A percentile compares a stretch with the other conserved stretches of the same genome.
These are phyloP conservation scores for Melangyna quadrimaculata DNA, from an alignment of 2,888 invertebrate genomes.

Conservation along the genomic window DNA sequence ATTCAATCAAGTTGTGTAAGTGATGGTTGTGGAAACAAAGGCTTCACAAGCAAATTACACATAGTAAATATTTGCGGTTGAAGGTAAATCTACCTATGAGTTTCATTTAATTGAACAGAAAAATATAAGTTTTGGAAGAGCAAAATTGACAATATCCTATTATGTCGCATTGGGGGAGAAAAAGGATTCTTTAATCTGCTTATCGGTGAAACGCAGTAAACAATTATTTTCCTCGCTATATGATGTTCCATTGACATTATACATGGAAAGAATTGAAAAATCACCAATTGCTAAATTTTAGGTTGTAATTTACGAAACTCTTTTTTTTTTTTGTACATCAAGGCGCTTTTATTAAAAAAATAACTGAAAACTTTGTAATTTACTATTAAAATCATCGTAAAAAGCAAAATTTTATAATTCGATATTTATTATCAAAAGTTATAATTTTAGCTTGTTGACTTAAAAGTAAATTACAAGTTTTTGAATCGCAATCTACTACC, in stretches of 20 bases:
- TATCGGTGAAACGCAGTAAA: constrained; percentile 7
- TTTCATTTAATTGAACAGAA: not conserved
- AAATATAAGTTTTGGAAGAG: not conserved
- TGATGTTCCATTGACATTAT: not conserved
- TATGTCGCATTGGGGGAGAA: constrained; percentile 1
- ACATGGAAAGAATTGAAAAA: too few relatives aligned
- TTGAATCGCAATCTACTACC: too few relatives aligned
- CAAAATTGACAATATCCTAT: constrained; percentile 7
- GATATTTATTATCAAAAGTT: too few relatives aligned
- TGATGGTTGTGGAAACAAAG: not conserved
- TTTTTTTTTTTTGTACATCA: too few relatives aligned
- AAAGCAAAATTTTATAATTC: too few relatives aligned
- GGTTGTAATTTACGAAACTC: too few relatives aligned
- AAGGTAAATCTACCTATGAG: not conserved
- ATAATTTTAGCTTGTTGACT: too few relatives aligned
- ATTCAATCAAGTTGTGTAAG: not conserved
- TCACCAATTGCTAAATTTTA: too few relatives aligned
- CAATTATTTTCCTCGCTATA: not conserved
- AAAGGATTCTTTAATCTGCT: constrained; percentile 26
- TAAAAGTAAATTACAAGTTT: too few relatives aligned
- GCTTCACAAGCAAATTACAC: constrained; percentile 10
- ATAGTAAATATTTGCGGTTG: constrained; percentile 9
- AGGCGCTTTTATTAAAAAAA: too few relatives aligned
- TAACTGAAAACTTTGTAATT: too few relatives aligned
- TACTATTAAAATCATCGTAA: too few relatives aligned